A percentile compares a stretch with the other conserved stretches of the same genome.
Conservation (phyloP, 2,797 vertebrate species). For the Chelonia mydas region DNA sequence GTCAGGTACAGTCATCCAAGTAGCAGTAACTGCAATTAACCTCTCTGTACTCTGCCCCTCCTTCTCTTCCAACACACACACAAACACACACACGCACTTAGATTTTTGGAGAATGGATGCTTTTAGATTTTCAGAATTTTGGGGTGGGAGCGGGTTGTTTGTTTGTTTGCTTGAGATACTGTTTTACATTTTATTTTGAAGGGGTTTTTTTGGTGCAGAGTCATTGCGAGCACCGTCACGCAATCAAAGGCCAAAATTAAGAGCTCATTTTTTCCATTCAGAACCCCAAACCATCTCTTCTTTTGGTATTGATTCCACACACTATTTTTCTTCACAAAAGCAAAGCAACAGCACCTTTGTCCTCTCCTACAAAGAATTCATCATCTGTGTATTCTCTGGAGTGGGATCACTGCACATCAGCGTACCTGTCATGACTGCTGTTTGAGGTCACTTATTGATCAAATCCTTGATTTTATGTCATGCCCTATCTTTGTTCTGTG, state of each 20-base stretch:
- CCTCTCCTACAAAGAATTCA: background rate
- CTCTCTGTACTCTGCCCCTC: background rate
- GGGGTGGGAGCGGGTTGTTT: rapidly evolving
- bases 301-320: background rate
- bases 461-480: background rate
- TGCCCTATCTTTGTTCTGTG: background rate
- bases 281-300: background rate
- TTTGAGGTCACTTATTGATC: background rate
- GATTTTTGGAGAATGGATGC: background rate
- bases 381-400: background rate
- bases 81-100: background rate
- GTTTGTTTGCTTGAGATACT: background rate
- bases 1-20: background rate
- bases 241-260: background rate
- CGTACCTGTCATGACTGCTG: background rate
- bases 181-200: background rate
- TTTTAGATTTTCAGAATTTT: background rate
- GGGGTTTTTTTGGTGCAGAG: background rate
- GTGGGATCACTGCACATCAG: background rate
- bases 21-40: background rate
- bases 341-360: background rate
- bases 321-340: background rate
- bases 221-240: background rate
- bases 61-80: rapidly evolving
- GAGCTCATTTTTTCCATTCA: background rate